A percentile compares a stretch with the other conserved stretches of the same genome.
Conservation (phyloP, 2,888 invertebrate genomes). For the Hypercompe scribonia region DNA sequence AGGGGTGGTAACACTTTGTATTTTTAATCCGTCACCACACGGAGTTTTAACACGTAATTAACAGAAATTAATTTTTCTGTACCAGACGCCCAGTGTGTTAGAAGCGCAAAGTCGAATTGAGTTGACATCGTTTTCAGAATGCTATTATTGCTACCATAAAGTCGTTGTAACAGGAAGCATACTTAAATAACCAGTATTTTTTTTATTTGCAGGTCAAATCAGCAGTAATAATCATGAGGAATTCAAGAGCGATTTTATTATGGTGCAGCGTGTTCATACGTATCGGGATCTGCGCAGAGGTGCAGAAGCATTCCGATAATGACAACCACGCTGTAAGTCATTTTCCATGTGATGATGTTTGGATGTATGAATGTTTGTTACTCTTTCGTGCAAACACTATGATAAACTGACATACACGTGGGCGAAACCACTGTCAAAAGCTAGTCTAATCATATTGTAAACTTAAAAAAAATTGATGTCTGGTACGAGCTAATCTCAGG, state of each 20-base stretch:
- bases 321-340: conserved; percentile 17
- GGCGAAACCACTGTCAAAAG: too few species aligned
- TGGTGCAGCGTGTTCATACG: conserved; percentile 57
- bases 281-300: conserved; percentile 56
- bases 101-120: not conserved
- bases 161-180: not conserved
- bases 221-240: conserved; percentile 51
- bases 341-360: too few species aligned
- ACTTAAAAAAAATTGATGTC: too few species aligned
- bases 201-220: conserved; percentile 1
- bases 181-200: not conserved
- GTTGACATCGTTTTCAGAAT: not conserved
- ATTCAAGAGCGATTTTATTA: conserved; percentile 48
- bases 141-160: not conserved
- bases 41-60: not conserved
- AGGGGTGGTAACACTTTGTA: too few species aligned
- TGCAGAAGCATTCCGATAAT: conserved; percentile 57
- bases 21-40: too few species aligned
- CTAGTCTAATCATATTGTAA: too few species aligned
- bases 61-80: not conserved
- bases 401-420: too few species aligned
- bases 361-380: too few species aligned
- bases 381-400: too few species aligned
- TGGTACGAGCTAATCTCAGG: too few species aligned
- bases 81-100: not conserved